A percentile compares a stretch with the other conserved stretches of the same genome.
Evolutionary conservation across 2,888 invertebrate species (phyloP).

Genomic region (Aporophyla nigra): DNA sequence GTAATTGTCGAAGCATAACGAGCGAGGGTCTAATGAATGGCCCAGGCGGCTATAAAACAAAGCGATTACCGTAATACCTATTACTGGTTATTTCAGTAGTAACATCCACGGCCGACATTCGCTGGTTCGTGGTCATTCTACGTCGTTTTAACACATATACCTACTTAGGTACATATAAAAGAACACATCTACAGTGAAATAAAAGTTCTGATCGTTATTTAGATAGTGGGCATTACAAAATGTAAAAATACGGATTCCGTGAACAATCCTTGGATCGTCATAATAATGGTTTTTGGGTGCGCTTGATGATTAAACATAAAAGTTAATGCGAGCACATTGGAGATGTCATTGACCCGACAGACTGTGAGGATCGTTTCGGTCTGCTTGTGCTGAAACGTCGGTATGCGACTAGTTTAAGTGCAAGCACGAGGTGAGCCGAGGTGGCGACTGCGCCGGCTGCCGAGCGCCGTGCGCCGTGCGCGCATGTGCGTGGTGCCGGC

Average conservation of each 20-base stretch:
- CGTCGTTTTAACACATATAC: constrained; percentile 2
- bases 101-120: constrained; percentile 24
- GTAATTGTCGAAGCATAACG: constrained; percentile 64
- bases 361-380: constrained; percentile 81
- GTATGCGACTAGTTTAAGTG: constrained; percentile 84
- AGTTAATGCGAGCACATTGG: constrained; percentile 72
- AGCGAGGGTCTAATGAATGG: constrained; percentile 63
- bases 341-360: constrained; percentile 84
- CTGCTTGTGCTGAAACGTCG: constrained; percentile 85
- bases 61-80: constrained; percentile 44
- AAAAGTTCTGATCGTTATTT: constrained; percentile 40
- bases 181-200: constrained; percentile 26
- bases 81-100: constrained; percentile 26
- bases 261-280: constrained; percentile 61
- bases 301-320: constrained; percentile 72
- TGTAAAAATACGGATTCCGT: constrained; percentile 54
- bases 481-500: constrained; percentile 34
- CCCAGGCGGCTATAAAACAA: constrained; percentile 54
- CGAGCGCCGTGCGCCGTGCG: constrained; percentile 46
- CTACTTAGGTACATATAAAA: constrained; percentile 13
- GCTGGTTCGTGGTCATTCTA: constrained; percentile 12
- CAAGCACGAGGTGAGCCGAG: constrained; percentile 72
- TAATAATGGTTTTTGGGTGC: constrained; percentile 65
- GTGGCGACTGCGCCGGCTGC: constrained; percentile 64
- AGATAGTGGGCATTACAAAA: constrained; percentile 36